These are phyloP conservation scores for Malthinus flaveolus DNA, from an alignment of 2,888 invertebrate genomes.

Conservation along the genomic window DNA sequence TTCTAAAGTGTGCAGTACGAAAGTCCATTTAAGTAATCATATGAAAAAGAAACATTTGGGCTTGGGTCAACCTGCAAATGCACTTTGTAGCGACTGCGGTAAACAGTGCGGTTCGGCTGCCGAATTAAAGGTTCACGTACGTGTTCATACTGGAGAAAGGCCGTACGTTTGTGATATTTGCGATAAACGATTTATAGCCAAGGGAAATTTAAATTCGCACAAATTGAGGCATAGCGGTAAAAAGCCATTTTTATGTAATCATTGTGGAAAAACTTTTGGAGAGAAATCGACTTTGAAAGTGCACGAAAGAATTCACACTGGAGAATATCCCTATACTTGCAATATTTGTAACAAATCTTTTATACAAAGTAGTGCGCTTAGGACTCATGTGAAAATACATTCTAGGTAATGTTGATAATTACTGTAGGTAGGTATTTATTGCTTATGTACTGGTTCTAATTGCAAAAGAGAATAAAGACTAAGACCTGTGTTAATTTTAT, in stretches of 20 bases:
- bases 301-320: slow-evolving; percentile 38
- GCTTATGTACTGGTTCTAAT: background rate
- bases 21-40: slow-evolving; percentile 38
- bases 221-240: slow-evolving; percentile 36
- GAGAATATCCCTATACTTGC: slow-evolving; percentile 38
- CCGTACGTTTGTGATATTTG: slow-evolving; percentile 39
- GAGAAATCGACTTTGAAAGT: slow-evolving; percentile 38
- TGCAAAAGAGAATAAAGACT: background rate
- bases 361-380: slow-evolving; percentile 36
- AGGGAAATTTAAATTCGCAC: slow-evolving; percentile 39
- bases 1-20: slow-evolving; percentile 39
- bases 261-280: slow-evolving; percentile 38
- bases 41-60: slow-evolving; percentile 39
- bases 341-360: slow-evolving; percentile 36
- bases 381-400: slow-evolving; percentile 37
- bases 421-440: background rate
- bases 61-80: slow-evolving; percentile 32
- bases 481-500: background rate
- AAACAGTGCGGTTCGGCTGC: slow-evolving; percentile 39
- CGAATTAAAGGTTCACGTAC: slow-evolving; percentile 36
- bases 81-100: slow-evolving; percentile 35
- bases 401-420: slow-evolving; percentile 19
- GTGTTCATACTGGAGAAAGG: slow-evolving; percentile 39
- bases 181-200: slow-evolving; percentile 39
- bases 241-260: slow-evolving; percentile 36